phyloP scores from a whole-genome alignment of 2,888 invertebrate genomes.

The Achlya flavicornis region DNA sequence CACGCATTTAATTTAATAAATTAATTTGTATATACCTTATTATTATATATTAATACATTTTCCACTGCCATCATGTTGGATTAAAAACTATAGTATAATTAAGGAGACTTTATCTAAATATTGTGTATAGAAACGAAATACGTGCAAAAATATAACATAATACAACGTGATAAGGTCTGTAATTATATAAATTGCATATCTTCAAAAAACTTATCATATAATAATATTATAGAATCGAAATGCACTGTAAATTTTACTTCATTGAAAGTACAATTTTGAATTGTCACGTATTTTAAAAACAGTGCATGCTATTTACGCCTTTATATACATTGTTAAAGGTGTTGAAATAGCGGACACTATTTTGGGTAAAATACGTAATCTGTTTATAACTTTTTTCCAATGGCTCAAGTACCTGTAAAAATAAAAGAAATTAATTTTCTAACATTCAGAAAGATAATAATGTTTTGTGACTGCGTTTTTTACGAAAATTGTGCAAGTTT shows the following conservation, averaged over 20 bases:
- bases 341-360: not conserved
- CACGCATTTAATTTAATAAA: no score
- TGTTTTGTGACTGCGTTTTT: no score
- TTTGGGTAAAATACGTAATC: not conserved
- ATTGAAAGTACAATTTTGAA: slow-evolving; percentile 8
- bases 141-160: slow-evolving; percentile 44
- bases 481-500: no score
- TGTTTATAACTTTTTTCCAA: not conserved
- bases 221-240: slow-evolving; percentile 19
- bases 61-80: not conserved
- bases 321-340: not conserved
- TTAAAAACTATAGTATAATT: slow-evolving; percentile 17
- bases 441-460: not conserved
- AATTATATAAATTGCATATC: slow-evolving; percentile 51
- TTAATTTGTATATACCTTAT: no score
- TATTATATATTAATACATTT: not conserved
- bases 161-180: slow-evolving; percentile 57
- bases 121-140: slow-evolving; percentile 18
- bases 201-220: slow-evolving; percentile 28
- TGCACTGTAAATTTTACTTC: not conserved
- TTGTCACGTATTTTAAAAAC: not conserved
- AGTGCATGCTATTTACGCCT: slow-evolving; percentile 5
- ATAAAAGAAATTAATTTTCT: not conserved
- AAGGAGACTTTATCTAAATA: slow-evolving; percentile 28
- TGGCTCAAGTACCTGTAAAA: not conserved